Percentiles rank a stretch among this genome's conserved stretches.
phyloP scores from a whole-genome alignment of 2,797 vertebrate genomes.

The Cuniculus paca region DNA sequence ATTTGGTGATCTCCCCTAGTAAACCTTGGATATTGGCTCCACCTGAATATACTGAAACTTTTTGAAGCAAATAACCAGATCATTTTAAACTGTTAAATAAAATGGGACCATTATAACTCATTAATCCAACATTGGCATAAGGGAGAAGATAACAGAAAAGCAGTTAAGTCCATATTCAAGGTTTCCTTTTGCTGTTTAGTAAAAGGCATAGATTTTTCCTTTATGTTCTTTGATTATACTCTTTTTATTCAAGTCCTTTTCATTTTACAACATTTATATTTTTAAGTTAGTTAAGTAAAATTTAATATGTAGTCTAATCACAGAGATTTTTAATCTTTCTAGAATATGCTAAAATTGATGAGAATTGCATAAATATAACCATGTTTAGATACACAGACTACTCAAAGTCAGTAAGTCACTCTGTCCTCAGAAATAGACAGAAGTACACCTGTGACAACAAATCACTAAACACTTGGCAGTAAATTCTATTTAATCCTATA shows the following conservation, averaged over 20 bases:
- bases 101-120: background rate
- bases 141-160: background rate
- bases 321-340: background rate
- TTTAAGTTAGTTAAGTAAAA: slow-evolving; percentile 16
- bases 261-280: background rate
- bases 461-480: background rate
- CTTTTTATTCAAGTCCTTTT: background rate
- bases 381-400: background rate
- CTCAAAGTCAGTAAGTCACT: background rate
- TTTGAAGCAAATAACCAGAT: background rate
- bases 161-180: background rate
- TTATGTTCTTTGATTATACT: background rate
- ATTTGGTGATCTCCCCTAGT: background rate
- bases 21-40: background rate
- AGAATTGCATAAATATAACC: background rate
- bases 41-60: background rate
- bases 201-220: background rate
- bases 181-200: background rate
- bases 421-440: background rate
- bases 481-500: background rate
- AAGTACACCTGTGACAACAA: background rate
- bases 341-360: background rate
- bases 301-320: background rate
- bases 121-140: background rate
- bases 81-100: background rate